Conservation (phyloP, 2,797 vertebrate species). For the Cynodonichthys magdalenae region DNA sequence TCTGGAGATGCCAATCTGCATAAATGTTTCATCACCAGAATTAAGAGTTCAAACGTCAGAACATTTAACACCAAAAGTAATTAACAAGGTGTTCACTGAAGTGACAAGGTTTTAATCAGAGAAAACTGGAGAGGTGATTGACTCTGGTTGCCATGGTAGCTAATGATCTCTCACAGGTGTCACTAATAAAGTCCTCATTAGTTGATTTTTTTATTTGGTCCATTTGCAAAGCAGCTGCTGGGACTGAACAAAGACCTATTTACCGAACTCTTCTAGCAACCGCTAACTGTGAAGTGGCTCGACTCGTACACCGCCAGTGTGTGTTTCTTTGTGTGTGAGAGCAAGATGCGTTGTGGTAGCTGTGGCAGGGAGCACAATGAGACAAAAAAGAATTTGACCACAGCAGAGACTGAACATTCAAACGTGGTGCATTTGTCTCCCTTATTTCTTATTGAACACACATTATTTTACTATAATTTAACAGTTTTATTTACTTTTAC, state of each 20-base stretch:
- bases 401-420: slow-evolving; percentile 31
- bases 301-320: background rate
- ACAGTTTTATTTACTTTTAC: too few relatives aligned
- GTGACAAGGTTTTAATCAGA: too few relatives aligned
- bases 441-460: slow-evolving; percentile 4
- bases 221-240: background rate
- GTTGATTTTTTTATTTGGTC: too few relatives aligned
- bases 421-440: slow-evolving; percentile 3
- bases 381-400: slow-evolving; percentile 47
- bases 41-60: too few relatives aligned
- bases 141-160: slow-evolving; percentile 1
- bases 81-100: too few relatives aligned
- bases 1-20: too few relatives aligned
- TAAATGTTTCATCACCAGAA: too few relatives aligned
- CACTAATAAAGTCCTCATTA: background rate
- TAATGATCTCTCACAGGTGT: background rate
- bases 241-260: slow-evolving; percentile 2
- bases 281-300: slow-evolving; percentile 41
- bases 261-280: slow-evolving; percentile 4
- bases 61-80: too few relatives aligned
- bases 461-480: too few relatives aligned
- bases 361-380: slow-evolving; percentile 49
- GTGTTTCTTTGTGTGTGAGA: slow-evolving; percentile 14
- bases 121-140: background rate
- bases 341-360: slow-evolving; percentile 43